Evolutionary conservation across 2,888 invertebrate species (phyloP), one percentile per base, ranked within the genome.

Genomic region (Scrobipalpa atriplicella): DNA sequence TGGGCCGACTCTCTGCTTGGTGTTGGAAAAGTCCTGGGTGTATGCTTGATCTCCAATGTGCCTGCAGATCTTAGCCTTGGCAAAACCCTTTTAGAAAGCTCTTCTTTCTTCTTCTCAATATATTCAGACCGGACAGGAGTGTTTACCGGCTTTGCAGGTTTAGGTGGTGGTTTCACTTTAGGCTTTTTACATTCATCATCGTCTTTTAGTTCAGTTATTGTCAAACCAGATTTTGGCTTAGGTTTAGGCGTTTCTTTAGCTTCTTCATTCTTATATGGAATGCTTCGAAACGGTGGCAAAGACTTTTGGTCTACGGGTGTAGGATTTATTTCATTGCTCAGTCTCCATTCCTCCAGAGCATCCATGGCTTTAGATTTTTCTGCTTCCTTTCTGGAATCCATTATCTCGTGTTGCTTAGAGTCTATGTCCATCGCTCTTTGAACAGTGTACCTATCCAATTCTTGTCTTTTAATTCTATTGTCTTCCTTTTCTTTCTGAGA

Each of bases 11-110:
- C 97, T 69, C 97, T 90, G 64, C 95, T 95, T 0, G 98, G 97
- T 0, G 98, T 97, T 0, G 97, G 96, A 80, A 98, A 97, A 21
- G 93, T 93, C 66, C 98, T 92, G 10, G 95, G 94, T 0, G 97
- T 96, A 78, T 97, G 97, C 39, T 89, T 93, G 10, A 97, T 94
- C 71, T 94, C 91, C 64, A 97, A 93, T 51, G 90, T 92, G 8
- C 93, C 93, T 29, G 85, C 80, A 73, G 93, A 86, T 73, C 97
- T 93, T 11, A 95, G 90, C 67, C 88, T 86, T 3, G 95, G 95
- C 64, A 94, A 72, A 18, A 91, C 84, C 67, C 90, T 86, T 51
- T 84, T 85, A 1, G 85, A 79, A 18, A 78, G 75, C 73, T 86
- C 87, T 68, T 84, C 72, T 71, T 82, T 87, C 72, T 89, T 90